Conservation (phyloP, 2,797 vertebrate genomes). For the Lepus oiostolus region DNA sequence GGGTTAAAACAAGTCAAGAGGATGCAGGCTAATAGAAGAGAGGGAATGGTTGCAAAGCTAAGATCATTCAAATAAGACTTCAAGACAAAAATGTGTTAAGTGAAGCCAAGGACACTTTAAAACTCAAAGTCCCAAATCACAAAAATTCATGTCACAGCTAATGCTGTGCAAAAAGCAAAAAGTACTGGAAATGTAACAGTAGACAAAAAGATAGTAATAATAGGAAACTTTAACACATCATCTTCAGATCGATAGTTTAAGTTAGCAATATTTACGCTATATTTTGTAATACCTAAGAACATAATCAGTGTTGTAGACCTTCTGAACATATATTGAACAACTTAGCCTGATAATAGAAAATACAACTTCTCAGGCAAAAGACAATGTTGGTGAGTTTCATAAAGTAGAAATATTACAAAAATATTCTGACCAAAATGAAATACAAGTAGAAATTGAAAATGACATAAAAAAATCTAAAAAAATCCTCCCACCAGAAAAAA, state of each 20-base stretch:
- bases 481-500: not conserved
- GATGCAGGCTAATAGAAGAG: not conserved
- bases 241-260: not conserved
- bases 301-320: not conserved
- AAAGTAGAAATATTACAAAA: not conserved
- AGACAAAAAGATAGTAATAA: not conserved
- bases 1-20: not conserved
- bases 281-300: constrained; percentile 6
- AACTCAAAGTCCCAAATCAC: not conserved
- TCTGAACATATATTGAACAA: not conserved
- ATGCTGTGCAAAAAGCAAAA: not conserved
- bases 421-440: not conserved
- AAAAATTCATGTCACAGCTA: not conserved
- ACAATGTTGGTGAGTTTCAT: not conserved
- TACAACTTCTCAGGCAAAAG: not conserved
- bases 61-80: not conserved
- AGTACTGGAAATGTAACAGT: not conserved
- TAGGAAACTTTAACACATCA: not conserved
- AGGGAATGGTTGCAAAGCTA: not conserved
- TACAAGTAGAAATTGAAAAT: not conserved
- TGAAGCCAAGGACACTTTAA: not conserved
- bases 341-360: not conserved
- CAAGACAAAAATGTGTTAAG: not conserved
- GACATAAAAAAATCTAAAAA: not conserved
- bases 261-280: not conserved